Base-by-base conservation (phyloP, 2,797 vertebrate species). In the Columba guinea region DNA sequence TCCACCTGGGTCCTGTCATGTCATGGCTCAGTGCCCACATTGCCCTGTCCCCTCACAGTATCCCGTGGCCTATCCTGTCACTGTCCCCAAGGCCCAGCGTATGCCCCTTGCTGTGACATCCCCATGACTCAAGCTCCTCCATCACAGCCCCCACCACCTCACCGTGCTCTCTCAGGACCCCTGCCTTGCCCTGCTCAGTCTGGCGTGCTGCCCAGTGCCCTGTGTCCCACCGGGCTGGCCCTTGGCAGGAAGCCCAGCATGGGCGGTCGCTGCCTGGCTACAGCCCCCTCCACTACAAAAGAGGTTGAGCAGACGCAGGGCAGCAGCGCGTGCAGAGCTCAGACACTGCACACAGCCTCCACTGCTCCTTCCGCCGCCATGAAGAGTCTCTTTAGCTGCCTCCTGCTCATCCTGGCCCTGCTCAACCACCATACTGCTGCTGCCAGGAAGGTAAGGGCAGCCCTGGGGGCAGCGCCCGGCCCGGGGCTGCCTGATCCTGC, bases 221-320 rank as follows among this genome's bases (percentile, higher is more conserved):
- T 32, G 1, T 52, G 11, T 52, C 79, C 34, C 62, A 26, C 39
- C 0, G 0, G 20, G 10, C 13, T n/a, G 44, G 21, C 46, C 55
- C 24, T 51, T 68, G 84, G 77, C 84, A 41, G 53, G 12, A 55
- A 6, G 28, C 37, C 48, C 1, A 0, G 63, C 13, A 6, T 17
- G 11, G 19, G 62, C 10, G 1, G 70, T 16, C 5, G 0, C 75
- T 62, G 75, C 56, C 21, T 0, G 0, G 12, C 11, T 18, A 3
- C 68, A 48, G 44, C 27, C 32, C 49, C 23, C 24, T 51, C n/a
- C 44, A 46, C 44, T 68, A 68, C 49, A 68, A 68, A 51, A 19
- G 49, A 48, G 34, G 26, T 48, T 3, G 1, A 28, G 24, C 1
- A 0, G 21, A 8, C 0, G 0, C 0, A 3, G 8, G 28, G n/a